Evolutionary conservation across 2,113 vertebrate species (phyloP).

Genomic region (Cynocephalus volans): DNA sequence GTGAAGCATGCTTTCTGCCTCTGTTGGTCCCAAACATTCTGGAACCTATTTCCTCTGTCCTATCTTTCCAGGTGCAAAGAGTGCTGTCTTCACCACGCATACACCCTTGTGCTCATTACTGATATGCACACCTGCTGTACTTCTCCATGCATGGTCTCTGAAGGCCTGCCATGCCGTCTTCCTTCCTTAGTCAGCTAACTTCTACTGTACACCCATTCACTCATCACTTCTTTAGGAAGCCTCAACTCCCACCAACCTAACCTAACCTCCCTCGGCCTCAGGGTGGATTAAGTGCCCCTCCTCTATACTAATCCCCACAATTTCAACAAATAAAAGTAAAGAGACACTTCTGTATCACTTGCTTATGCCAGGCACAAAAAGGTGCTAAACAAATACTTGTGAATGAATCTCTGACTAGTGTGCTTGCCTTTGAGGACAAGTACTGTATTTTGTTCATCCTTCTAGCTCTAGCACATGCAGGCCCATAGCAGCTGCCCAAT

Average conservation of each 20-base stretch:
- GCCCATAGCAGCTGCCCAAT: no score
- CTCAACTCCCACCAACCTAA: not conserved
- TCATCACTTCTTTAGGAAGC: not conserved
- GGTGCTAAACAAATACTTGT: not conserved
- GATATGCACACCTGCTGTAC: not conserved
- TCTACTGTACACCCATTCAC: not conserved
- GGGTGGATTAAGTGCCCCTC: not conserved
- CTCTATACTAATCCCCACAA: not conserved
- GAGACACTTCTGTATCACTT: not conserved
- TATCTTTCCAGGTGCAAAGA: not conserved
- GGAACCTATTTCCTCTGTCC: not conserved
- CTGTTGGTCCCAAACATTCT: not conserved
- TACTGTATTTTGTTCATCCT: no score
- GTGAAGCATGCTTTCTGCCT: not conserved
- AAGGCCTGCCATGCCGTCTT: not conserved
- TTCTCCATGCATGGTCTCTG: not conserved
- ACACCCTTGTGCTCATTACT: not conserved
- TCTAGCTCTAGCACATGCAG: no score
- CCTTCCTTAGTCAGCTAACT: not conserved
- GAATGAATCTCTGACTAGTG: not conserved
- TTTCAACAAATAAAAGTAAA: not conserved
- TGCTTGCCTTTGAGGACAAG: not conserved
- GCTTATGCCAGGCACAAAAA: not conserved
- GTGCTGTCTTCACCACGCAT: no score
- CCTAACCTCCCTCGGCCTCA: not conserved